phyloP scores from a whole-genome alignment of 2,888 invertebrate species.

The Aphelenchoides bicaudatus region DNA sequence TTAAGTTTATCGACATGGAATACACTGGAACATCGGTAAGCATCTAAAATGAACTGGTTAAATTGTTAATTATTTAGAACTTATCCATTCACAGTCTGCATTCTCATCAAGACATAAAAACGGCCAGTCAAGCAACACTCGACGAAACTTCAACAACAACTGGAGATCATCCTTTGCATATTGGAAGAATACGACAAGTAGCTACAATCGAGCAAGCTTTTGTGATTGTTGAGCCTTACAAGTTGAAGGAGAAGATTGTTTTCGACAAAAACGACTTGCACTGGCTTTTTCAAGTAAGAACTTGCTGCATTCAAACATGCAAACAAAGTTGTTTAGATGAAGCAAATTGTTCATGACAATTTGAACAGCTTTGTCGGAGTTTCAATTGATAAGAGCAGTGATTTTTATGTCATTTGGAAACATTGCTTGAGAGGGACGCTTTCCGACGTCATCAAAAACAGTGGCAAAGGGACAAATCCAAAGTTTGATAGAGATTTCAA shows the following conservation, averaged over 20 bases:
- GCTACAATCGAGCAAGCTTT: conserved; percentile 47
- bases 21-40: conserved; percentile 30
- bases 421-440: conserved; percentile 47
- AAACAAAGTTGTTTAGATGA: conserved; percentile 41
- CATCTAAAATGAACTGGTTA: conserved; percentile 16
- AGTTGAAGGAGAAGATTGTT: conserved; percentile 42
- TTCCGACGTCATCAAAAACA: conserved; percentile 37
- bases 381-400: conserved; percentile 39
- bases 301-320: neutral
- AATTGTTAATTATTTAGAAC: conserved; percentile 42
- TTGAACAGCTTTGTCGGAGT: conserved; percentile 53
- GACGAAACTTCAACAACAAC: neutral
- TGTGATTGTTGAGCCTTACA: conserved; percentile 43
- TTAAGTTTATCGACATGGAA: conserved; percentile 41
- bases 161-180: conserved; percentile 1
- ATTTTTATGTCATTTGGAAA: conserved; percentile 42
- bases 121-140: neutral
- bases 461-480: conserved; percentile 13
- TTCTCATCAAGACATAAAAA: conserved; percentile 28
- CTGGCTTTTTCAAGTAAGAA: conserved; percentile 41
- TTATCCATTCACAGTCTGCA: conserved; percentile 49
- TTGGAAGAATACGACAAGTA: conserved; percentile 29
- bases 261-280: conserved; percentile 48
- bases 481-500: conserved; percentile 43
- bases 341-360: conserved; percentile 52